Base-by-base conservation (phyloP, 35 echinoderm and acorn worm species). In the Chiridota heheva region DNA sequence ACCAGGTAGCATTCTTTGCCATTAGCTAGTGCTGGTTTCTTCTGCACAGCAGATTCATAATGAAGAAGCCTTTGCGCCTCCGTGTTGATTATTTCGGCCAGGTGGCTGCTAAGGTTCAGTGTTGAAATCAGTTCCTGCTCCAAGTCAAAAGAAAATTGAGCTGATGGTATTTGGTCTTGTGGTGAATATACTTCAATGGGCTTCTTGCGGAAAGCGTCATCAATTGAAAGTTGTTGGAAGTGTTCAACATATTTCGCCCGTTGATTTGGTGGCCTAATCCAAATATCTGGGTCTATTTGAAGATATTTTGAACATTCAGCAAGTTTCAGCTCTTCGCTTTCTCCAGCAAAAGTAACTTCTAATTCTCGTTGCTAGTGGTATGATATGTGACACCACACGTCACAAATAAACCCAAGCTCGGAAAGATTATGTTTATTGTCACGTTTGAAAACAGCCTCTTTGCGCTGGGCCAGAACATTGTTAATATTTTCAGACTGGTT, bases 401-500 rank as follows among this genome's bases (percentile, higher is more conserved):
- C 39, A 30, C 42, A 69, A 36, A 43, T 39, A 36, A 83, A 46
- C 32, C 5, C 28, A 24, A 83, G 31, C 64, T 83, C 70, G 44
- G 17, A 69, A 2, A 55, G 27, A 7, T 24, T 26, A 20, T 29
- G n/a, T 46, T 70, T 83, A 8, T 24, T 34, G 27, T 83, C 70
- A 4, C 28, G 2, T 82, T 1, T 7, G 5, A n/a, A n/a, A 6
- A 82, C 29, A 1, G 80, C 63, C 6, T 83, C 80, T 17, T 83
- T 83, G 15, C 31, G 38, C 29, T 44, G 28, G 26, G 80, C 70
- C 0, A 83, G 42, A 10, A 47, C 56, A 28, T 69, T 67, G n/a
- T 83, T 53, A 12, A 83, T 31, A 36, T 64, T 81, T 30, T 76
- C 72, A 12, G 43, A 76, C 46, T 76, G 72, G 27, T 76, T 76